Base-by-base conservation (phyloP, 2,797 vertebrate species). In the Clarias fuscus region DNA sequence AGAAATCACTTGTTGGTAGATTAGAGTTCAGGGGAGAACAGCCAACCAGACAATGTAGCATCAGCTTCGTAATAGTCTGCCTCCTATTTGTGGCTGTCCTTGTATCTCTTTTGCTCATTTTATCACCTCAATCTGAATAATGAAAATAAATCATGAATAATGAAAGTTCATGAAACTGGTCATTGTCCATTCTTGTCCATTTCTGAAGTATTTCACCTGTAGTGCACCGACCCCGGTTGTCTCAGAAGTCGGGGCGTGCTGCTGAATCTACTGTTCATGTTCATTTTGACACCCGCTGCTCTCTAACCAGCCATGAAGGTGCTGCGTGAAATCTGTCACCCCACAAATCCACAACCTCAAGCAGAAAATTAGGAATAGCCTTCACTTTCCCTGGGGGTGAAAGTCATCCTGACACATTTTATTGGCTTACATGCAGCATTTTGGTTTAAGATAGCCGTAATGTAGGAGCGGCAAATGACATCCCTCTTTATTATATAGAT, bases 261-360 rank as follows among this genome's bases (percentile, higher is more conserved):
- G 76, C 85, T 64, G 33, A 86, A 86, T 86, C 84, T 62, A 86
- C 78, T 88, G 88, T 89, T 88, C 86, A 86, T 85, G 86, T 88
- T 88, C 87, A 84, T 83, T 82, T 76, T 84, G 87, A 87, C 84
- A 85, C 84, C 61, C 82, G 78, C 61, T 84, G 85, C 18, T 89
- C 86, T 89, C 88, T 86, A 85, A 82, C 88, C 86, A 90, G 85
- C 88, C 88, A 87, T 89, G 88, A 91, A 91, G 88, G 89, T 90
- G 86, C 75, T 80, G 83, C 87, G 73, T 86, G 70, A 82, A 84
- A 79, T 81, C 87, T 88, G 84, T 88, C 84, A 82, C 79, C 83
- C 84, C 22, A 76, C 86, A 84, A 79, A 86, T 79, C 89, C 84
- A 24, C 56, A 79, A 87, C 84, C 87, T 81, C 85, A 86, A 88